Evolutionary conservation across 2,888 invertebrate species (phyloP).

Genomic region (Periphyllus acericola): DNA sequence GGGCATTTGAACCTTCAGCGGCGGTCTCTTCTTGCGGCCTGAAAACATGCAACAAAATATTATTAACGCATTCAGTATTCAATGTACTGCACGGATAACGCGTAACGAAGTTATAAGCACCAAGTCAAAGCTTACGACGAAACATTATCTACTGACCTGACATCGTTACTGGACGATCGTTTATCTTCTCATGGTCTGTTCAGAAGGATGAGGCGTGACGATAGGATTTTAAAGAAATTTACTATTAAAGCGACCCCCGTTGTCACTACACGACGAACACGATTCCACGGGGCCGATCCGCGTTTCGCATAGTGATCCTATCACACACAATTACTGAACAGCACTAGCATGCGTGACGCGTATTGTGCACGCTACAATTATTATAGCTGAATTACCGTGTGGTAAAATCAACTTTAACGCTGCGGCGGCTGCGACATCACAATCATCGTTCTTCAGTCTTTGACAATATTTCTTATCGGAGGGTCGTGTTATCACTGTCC

Average conservation of each 20-base stretch:
- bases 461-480: background rate
- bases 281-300: background rate
- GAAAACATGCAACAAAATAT: slow-evolving; percentile 40
- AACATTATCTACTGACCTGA: slow-evolving; percentile 38
- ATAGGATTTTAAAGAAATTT: background rate
- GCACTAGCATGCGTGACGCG: background rate
- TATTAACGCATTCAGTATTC: too few relatives aligned
- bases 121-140: too few relatives aligned
- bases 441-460: background rate
- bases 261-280: background rate
- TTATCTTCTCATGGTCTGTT: background rate
- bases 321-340: background rate
- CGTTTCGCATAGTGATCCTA: background rate
- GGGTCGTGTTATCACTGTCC: background rate
- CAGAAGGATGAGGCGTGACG: background rate
- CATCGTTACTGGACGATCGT: slow-evolving; percentile 6
- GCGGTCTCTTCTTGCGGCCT: slow-evolving; percentile 63
- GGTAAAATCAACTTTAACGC: background rate
- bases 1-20: slow-evolving; percentile 63
- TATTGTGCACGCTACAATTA: background rate
- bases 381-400: background rate
- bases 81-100: too few relatives aligned
- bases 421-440: background rate
- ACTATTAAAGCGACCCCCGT: background rate
- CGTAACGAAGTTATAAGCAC: too few relatives aligned